Base-by-base conservation (phyloP, 2,888 invertebrate genomes). In the Ctenicera cuprea region DNA sequence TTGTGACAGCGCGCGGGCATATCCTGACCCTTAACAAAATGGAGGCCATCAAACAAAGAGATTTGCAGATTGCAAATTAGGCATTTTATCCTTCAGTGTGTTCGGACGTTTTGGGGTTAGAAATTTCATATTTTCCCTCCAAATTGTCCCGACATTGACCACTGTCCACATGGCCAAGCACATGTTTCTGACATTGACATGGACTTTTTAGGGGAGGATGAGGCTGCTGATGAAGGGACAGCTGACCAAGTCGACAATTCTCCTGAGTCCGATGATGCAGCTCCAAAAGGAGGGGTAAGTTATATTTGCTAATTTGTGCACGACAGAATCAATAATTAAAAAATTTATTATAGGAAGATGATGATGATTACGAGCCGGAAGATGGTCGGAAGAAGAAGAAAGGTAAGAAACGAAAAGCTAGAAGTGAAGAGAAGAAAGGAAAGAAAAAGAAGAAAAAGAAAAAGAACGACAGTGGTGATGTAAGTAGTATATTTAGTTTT, bases 361-460 rank as follows among this genome's bases (percentile, higher is more conserved):
- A 96, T 86, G 95, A 95, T 82, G 95, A 96, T 86, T 95, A 94
- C 81, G 95, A 95, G 77, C 94, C 94, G 67, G 95, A 95, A 84
- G 95, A 94, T 87, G 90, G 91, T 63, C 91, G 94, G 81, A 95
- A 95, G 87, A 95, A 95, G 88, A 97, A 97, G 85, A 97, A 97
- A 83, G 97, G 96, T 22, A 97, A 97, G 87, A 98, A 98, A 86
- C 91, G 97, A 84, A 97, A 97, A 89, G 95, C 94, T 66, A 91
- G 94, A 81, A 94, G 96, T 82, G 97, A 97, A 86, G 94, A 95
- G 71, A 96, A 96, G 86, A 97, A 96, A 84, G 96, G 96, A 79
- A 95, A 95, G 86, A 96, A 96, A 88, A 96, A 96, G 88, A 97
- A 97, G 91, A 97, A 96, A 89, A 96, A 96, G 90, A 93, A 95